phyloP scores from a whole-genome alignment of 2,888 invertebrate genomes.

The Oscheius sp. region DNA sequence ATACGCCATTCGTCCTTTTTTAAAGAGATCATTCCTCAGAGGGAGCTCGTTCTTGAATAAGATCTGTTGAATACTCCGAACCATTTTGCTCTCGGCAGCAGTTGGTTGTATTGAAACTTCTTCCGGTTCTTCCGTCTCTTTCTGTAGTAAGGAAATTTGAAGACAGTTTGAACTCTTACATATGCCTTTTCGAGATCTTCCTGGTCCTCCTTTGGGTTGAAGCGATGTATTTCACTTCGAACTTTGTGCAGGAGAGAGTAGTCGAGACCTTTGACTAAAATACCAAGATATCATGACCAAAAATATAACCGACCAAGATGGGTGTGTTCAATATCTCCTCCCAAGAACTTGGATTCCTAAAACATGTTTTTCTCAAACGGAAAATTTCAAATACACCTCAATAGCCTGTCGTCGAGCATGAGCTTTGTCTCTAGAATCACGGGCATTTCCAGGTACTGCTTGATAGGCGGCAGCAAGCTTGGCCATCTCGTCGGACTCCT shows the following conservation, averaged over 20 bases:
- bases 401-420: constrained; percentile 94
- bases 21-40: constrained; percentile 82
- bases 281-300: no score
- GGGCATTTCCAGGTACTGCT: constrained; percentile 86
- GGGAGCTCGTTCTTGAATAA: constrained; percentile 73
- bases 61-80: constrained; percentile 78
- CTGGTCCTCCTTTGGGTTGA: constrained; percentile 77
- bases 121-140: neutral
- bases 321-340: constrained; percentile 99
- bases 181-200: constrained; percentile 81
- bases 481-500: constrained; percentile 38
- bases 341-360: constrained; percentile 96
- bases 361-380: constrained; percentile 4
- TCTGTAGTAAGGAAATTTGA: neutral
- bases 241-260: constrained; percentile 87
- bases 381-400: constrained; percentile 73
- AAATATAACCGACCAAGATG: constrained; percentile 77
- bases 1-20: constrained; percentile 96
- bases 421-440: constrained; percentile 83
- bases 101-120: constrained; percentile 15
- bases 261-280: constrained; percentile 94
- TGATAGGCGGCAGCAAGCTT: constrained; percentile 83
- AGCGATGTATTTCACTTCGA: constrained; percentile 84
- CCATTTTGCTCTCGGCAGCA: constrained; percentile 64
- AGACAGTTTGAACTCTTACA: constrained; percentile 44